Conservation (phyloP, 2,797 vertebrate species). For the Megaceryle alcyon region DNA sequence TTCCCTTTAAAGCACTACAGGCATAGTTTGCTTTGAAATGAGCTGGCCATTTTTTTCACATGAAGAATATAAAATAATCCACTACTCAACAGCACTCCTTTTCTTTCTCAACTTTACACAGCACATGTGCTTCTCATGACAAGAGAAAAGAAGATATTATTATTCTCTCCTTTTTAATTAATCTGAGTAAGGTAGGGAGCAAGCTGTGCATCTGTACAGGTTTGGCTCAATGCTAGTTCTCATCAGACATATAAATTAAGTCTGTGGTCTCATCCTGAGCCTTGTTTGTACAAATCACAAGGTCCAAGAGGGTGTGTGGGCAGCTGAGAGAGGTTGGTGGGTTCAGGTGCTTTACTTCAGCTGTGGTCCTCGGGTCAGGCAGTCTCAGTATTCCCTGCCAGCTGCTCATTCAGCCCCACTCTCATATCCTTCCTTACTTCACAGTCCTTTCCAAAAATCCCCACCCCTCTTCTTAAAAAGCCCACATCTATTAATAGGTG, state of each 20-base stretch:
- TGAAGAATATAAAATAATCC: slow-evolving; percentile 23
- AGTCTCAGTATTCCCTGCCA: not conserved
- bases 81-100: not conserved
- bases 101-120: not conserved
- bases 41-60: slow-evolving; percentile 30
- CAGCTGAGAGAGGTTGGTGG: not conserved
- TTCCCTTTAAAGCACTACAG: slow-evolving; percentile 19
- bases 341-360: not conserved
- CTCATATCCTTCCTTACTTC: not conserved
- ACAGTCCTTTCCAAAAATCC: not conserved
- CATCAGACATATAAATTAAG: not conserved
- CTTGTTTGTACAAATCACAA: not conserved
- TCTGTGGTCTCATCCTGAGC: not conserved
- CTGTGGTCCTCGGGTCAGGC: not conserved
- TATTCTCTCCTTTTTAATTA: slow-evolving; percentile 38
- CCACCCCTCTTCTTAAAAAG: not conserved
- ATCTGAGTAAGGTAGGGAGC: not conserved
- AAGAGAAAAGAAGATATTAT: slow-evolving; percentile 16
- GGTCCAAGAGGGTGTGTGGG: fast-evolving
- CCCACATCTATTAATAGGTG: not conserved
- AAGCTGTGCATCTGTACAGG: not conserved
- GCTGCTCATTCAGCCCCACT: not conserved
- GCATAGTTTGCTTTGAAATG: slow-evolving; percentile 48
- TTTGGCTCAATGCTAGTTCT: not conserved
- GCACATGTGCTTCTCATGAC: not conserved